phyloP scores from a whole-genome alignment of 2,113 vertebrate genomes.

The Eretmochelys imbricata region DNA sequence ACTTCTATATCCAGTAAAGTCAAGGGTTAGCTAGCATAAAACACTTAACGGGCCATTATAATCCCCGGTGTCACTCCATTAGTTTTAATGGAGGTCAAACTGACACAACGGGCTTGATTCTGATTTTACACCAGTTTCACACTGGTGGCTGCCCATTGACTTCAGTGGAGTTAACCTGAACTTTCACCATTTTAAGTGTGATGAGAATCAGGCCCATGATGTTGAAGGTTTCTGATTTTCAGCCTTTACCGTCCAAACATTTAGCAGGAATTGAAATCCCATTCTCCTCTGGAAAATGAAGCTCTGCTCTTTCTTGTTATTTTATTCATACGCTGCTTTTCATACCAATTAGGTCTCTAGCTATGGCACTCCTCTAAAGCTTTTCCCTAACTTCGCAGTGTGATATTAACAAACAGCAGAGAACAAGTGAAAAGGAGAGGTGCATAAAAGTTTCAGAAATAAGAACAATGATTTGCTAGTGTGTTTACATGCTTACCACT shows the following conservation, averaged over 20 bases:
- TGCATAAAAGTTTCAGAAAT: background rate
- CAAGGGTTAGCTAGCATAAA: conserved; percentile 55
- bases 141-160: background rate
- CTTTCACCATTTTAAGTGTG: background rate
- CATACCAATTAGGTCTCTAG: background rate
- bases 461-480: background rate
- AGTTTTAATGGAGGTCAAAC: conserved; percentile 36
- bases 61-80: conserved; percentile 62
- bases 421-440: background rate
- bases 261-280: rapidly evolving
- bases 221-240: background rate
- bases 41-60: conserved; percentile 53
- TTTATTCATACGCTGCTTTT: background rate
- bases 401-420: background rate
- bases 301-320: background rate
- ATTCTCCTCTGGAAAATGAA: background rate
- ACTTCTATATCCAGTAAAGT: conserved; percentile 67
- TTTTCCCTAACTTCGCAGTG: background rate
- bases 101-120: background rate
- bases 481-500: conserved; percentile 13
- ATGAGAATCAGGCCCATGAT: background rate
- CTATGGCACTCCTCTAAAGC: background rate
- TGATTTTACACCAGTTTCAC: conserved; percentile 2
- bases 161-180: background rate
- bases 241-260: background rate